Evolutionary conservation across 1,140 invertebrate genomes (phyloP), one percentile per base, ranked within the genome.

Genomic region (Conopomorpha cramerella): DNA sequence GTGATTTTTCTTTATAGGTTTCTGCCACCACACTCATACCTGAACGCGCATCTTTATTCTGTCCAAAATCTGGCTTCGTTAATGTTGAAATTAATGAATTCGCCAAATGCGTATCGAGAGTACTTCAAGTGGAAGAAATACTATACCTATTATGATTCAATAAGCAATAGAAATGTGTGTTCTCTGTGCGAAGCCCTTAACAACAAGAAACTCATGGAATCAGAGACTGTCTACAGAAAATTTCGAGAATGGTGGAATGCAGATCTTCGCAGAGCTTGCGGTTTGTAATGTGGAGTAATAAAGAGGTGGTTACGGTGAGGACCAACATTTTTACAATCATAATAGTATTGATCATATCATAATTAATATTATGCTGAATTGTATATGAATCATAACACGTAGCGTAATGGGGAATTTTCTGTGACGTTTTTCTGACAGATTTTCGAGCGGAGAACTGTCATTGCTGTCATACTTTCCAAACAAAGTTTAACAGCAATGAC

Each of bases 161-260:
- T 46, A 2, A n/a, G 14, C 0, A 23, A 26, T 3, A 55, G 63
- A 13, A 57, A 60, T 19, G 44, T 73, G 2, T 73, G 68, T 35
- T 30, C 41, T 0, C 15, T 73, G 3, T 73, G 68, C 34, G 46
- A 37, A 18, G 56, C 62, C 0, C 34, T 73, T 0, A 62, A 65
- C 29, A 45, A 67, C 14, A 34, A 46, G 16, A 35, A 43, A 8
- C 45, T 45, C 16, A 30, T 61, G 23, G 30, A 50, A n/a, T 44
- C 18, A 11, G 27, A 12, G 0, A 51, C 44, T 13, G 40, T 38
- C n/a, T 68, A 71, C 16, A 36, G 41, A 8, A 18, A 63, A 2
- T 67, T 73, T 35, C 50, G 68, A 30, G 27, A 25, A 4, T 73
- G 63, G 63, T 73, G 68, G 68, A 35, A 59, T 30, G 55, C 58